These are phyloP conservation scores for Ammodytes dubius DNA, from an alignment of 2,113 vertebrate species.

Conservation along the genomic window DNA sequence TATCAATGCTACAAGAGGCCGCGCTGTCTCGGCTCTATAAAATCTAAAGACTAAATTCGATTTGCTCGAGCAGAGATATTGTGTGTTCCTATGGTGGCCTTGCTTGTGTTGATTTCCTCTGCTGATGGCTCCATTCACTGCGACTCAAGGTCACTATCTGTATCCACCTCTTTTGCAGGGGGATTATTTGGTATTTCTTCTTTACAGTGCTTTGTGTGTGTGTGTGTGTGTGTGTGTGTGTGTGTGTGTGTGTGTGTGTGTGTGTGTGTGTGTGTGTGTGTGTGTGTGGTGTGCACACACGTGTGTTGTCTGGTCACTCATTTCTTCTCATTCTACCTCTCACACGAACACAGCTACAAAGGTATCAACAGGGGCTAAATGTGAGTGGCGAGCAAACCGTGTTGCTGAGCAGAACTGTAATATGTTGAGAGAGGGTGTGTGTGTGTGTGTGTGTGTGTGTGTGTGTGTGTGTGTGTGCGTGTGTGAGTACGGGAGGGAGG, in stretches of 20 bases:
- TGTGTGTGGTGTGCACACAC: too few species aligned
- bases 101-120: conserved; percentile 68
- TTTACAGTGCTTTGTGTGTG: conserved; percentile 33
- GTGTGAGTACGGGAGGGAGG: neutral
- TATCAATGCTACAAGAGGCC: conserved; percentile 19
- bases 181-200: conserved; percentile 57
- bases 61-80: conserved; percentile 45
- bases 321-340: conserved; percentile 4
- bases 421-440: conserved; percentile 29
- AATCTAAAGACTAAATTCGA: conserved; percentile 54
- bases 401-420: conserved; percentile 82
- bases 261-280: conserved; percentile 18
- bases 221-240: conserved; percentile 27
- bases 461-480: conserved; percentile 1
- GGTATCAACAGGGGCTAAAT: conserved; percentile 67
- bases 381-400: conserved; percentile 69
- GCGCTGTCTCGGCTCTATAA: neutral
- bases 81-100: conserved; percentile 44
- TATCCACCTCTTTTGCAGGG: conserved; percentile 45
- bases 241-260: conserved; percentile 26
- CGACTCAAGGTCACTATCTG: conserved; percentile 68
- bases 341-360: conserved; percentile 39
- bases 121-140: conserved; percentile 47
- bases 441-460: conserved; percentile 20
- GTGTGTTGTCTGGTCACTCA: conserved; percentile 35